Conservation (phyloP, 2,113 vertebrate genomes). For the Pogonocichla stellata region DNA sequence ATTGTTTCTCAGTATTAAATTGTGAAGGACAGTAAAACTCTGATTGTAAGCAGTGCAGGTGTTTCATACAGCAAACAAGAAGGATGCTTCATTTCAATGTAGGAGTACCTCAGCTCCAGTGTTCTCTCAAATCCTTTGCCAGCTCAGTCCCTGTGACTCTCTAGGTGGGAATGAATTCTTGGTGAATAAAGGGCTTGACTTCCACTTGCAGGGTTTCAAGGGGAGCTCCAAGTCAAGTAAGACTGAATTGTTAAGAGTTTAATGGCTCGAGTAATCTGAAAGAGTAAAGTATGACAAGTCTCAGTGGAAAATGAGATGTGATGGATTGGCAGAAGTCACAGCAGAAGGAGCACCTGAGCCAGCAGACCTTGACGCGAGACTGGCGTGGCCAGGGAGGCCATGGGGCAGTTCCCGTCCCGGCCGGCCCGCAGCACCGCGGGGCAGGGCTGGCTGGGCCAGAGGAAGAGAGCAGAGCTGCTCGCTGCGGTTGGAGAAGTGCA, state of each 20-base stretch:
- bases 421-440: fast-evolving
- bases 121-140: neutral
- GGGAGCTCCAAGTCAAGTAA: neutral
- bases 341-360: neutral
- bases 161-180: neutral
- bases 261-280: neutral
- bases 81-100: neutral
- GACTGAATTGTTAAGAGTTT: neutral
- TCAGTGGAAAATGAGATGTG: neutral
- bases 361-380: too few species aligned
- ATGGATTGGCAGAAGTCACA: neutral
- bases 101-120: fast-evolving
- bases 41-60: neutral
- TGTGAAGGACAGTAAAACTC: neutral
- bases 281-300: neutral
- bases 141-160: neutral
- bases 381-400: neutral
- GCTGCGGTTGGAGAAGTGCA: neutral
- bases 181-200: neutral
- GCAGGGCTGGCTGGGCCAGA: neutral
- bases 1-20: neutral
- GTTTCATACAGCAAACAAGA: neutral
- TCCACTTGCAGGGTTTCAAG: neutral
- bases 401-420: neutral
- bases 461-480: neutral